A percentile compares a stretch with the other conserved stretches of the same genome.
phyloP scores from a whole-genome alignment of 1,140 invertebrate species.

The Trichogramma pretiosum region DNA sequence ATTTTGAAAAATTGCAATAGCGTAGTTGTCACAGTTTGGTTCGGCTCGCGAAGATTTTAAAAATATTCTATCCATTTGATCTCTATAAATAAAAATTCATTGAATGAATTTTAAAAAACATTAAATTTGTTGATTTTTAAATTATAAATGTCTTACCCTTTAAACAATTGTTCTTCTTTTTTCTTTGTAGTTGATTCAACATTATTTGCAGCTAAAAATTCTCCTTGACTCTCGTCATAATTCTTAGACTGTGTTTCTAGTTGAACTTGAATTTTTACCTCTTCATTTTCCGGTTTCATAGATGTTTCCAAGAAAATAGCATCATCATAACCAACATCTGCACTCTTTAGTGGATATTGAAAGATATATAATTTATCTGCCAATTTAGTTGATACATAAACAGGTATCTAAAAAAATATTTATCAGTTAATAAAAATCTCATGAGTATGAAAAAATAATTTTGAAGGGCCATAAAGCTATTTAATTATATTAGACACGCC shows the following conservation, averaged over 20 bases:
- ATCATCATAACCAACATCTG: constrained; percentile 49
- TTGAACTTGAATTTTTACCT: constrained; percentile 69
- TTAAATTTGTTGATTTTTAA: too few species aligned
- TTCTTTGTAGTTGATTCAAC: too few species aligned
- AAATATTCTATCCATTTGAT: constrained; percentile 55
- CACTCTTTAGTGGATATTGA: constrained; percentile 69
- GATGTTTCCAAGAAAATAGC: constrained; percentile 52
- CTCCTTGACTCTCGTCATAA: constrained; percentile 36
- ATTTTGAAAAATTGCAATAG: constrained; percentile 57
- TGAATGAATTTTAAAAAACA: too few species aligned
- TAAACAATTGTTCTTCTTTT: constrained; percentile 33
- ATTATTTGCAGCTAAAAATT: too few species aligned
- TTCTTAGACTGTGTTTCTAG: constrained; percentile 43
- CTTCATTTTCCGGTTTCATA: constrained; percentile 64
- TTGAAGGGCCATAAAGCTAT: too few species aligned
- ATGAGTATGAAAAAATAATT: too few species aligned
- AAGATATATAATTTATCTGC: constrained; percentile 66
- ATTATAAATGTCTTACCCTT: too few species aligned
- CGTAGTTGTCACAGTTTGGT: constrained; percentile 53
- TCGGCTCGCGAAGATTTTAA: constrained; percentile 51
- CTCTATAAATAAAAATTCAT: too few species aligned
- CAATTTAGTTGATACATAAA: constrained; percentile 70
- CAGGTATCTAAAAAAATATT: constrained; percentile 73
- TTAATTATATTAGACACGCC: too few species aligned
- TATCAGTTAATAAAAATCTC: too few species aligned